phyloP scores from a whole-genome alignment of 1,140 invertebrate species.

The Brachionus manjavacas region DNA sequence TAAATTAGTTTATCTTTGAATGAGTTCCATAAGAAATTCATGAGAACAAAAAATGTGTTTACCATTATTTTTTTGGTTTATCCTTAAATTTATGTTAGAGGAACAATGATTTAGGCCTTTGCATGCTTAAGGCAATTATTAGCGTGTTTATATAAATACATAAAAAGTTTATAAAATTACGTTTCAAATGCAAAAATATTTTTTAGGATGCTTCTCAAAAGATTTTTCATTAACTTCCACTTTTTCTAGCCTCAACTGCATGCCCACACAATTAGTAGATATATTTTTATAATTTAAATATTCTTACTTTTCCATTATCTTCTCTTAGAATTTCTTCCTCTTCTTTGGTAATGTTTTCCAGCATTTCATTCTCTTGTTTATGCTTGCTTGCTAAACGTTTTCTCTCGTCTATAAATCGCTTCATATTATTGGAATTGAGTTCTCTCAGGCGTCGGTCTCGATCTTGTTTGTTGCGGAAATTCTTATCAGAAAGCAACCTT shows the following conservation, averaged over 20 bases:
- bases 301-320: constrained; percentile 37
- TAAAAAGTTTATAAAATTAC: constrained; percentile 5
- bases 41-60: no score
- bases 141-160: not conserved
- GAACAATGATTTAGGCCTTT: not conserved
- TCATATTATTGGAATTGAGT: constrained; percentile 97
- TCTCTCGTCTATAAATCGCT: constrained; percentile 95
- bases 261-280: not conserved
- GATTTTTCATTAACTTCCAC: constrained; percentile 25
- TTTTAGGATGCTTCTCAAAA: constrained; percentile 14
- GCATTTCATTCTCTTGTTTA: constrained; percentile 82
- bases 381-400: constrained; percentile 81
- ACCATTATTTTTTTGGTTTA: no score
- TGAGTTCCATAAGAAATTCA: not conserved
- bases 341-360: constrained; percentile 83
- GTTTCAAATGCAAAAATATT: constrained; percentile 29
- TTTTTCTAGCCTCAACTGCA: constrained; percentile 8
- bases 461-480: constrained; percentile 91
- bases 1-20: not conserved
- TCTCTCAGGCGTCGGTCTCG: constrained; percentile 81
- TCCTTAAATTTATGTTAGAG: not conserved
- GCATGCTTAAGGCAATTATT: not conserved
- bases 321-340: constrained; percentile 75
- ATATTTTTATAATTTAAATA: not conserved
- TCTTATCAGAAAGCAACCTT: constrained; percentile 90